These are phyloP conservation scores for Columba janthina DNA, from an alignment of 2,113 vertebrate species.

Conservation along the genomic window DNA sequence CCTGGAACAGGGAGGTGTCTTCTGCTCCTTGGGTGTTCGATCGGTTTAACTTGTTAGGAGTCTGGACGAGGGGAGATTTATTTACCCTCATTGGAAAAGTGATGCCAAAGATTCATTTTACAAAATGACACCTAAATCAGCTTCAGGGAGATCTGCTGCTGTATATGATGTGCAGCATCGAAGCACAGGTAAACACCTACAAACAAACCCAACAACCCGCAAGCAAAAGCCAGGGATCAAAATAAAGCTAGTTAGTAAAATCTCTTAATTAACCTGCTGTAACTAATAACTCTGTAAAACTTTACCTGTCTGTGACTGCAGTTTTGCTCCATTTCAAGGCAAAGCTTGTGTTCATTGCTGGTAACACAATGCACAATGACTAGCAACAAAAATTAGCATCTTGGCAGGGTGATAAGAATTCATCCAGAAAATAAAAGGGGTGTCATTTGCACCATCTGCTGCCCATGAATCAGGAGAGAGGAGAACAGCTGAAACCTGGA, in stretches of 20 bases:
- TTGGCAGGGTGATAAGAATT: not conserved
- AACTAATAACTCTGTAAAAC: not conserved
- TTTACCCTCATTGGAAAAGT: not conserved
- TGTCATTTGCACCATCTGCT: conserved; percentile 32
- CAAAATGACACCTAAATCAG: not conserved
- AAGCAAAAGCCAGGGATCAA: not conserved
- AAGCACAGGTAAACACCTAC: not conserved
- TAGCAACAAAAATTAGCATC: not conserved
- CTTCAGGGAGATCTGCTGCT: not conserved
- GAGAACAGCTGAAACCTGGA: not conserved
- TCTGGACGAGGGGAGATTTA: not conserved
- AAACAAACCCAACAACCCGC: accelerated
- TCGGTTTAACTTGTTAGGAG: accelerated
- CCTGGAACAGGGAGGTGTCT: accelerated
- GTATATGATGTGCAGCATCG: not conserved
- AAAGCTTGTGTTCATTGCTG: not conserved
- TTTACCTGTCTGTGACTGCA: not conserved
- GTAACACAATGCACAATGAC: not conserved
- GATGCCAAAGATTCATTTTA: not conserved
- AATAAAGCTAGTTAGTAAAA: not conserved
- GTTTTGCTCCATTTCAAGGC: not conserved
- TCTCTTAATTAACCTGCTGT: not conserved
- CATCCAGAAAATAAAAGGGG: conserved; percentile 19
- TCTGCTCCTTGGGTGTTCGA: not conserved
- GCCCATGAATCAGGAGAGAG: not conserved